A percentile compares a stretch with the other conserved stretches of the same genome.
These are phyloP conservation scores for Scelioninae gen. 1 DNA, from an alignment of 2,888 invertebrate species.

Conservation along the genomic window DNA sequence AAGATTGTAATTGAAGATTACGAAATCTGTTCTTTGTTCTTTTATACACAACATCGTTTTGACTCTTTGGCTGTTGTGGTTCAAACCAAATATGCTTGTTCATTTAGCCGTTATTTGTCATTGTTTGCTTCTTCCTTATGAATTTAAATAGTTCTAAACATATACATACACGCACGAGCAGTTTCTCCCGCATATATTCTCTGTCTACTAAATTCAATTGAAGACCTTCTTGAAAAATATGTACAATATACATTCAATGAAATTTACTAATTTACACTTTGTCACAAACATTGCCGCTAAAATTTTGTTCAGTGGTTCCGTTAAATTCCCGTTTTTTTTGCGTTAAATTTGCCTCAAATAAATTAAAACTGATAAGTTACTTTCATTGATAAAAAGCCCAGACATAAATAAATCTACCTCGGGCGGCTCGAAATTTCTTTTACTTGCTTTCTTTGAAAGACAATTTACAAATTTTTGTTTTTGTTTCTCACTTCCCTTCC, in stretches of 20 bases:
- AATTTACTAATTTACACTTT: slow-evolving; percentile 79
- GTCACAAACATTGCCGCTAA: slow-evolving; percentile 52
- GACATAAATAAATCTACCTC: not conserved
- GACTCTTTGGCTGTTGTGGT: slow-evolving; percentile 40
- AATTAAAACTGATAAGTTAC: slow-evolving; percentile 8
- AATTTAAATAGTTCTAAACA: slow-evolving; percentile 35
- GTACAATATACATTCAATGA: slow-evolving; percentile 78
- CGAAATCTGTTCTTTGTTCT: too few species aligned
- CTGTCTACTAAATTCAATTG: too few species aligned
- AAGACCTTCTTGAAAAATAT: slow-evolving; percentile 79
- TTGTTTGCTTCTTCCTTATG: slow-evolving; percentile 25
- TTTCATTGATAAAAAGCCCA: slow-evolving; percentile 19
- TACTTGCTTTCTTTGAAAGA: slow-evolving; percentile 28
- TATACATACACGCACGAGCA: slow-evolving; percentile 41
- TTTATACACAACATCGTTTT: slow-evolving; percentile 19
- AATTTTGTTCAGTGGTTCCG: too few species aligned
- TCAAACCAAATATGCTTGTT: slow-evolving; percentile 22
- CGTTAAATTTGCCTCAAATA: too few species aligned
- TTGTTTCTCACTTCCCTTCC: not conserved
- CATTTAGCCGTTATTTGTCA: slow-evolving; percentile 41
- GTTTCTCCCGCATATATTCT: too few species aligned
- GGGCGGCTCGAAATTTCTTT: slow-evolving; percentile 27
- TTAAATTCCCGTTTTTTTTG: too few species aligned
- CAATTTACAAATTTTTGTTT: slow-evolving; percentile 37
- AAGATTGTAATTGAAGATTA: too few species aligned